These are phyloP conservation scores for Galeopterus variegatus DNA, from an alignment of 2,113 vertebrate species.

Conservation along the genomic window DNA sequence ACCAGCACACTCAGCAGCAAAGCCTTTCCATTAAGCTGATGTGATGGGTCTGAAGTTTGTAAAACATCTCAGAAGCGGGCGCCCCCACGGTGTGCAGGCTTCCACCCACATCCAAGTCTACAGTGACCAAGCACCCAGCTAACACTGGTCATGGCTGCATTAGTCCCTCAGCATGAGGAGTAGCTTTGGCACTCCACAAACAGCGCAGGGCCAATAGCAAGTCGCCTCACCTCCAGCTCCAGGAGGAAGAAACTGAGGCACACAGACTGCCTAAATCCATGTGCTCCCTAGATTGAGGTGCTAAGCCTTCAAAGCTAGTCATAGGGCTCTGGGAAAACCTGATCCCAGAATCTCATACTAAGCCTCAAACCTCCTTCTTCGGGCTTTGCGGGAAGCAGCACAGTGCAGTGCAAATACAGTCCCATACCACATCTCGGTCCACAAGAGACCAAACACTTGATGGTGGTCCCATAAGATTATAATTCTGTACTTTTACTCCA, in stretches of 20 bases:
- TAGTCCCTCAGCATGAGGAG: accelerated
- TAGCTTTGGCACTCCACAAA: accelerated
- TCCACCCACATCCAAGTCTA: accelerated
- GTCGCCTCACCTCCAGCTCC: neutral
- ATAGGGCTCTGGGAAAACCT: neutral
- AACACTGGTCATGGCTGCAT: neutral
- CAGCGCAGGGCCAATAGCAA: neutral
- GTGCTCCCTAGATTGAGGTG: neutral
- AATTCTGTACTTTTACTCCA: too few species aligned
- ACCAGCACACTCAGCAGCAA: neutral
- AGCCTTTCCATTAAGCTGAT: neutral
- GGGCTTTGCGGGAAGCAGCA: neutral
- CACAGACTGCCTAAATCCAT: neutral
- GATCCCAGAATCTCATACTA: neutral
- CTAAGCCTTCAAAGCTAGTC: neutral
- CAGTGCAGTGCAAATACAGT: too few species aligned
- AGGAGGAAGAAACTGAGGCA: neutral
- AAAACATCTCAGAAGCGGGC: neutral
- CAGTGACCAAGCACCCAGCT: neutral
- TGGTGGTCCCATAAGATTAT: too few species aligned
- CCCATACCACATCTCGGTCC: too few species aligned
- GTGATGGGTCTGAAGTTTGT: neutral
- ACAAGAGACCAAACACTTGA: too few species aligned
- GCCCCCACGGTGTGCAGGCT: neutral
- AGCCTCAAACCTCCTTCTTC: neutral